phyloP scores from a whole-genome alignment of 2,113 vertebrate genomes.

The Alexandromys fortis region DNA sequence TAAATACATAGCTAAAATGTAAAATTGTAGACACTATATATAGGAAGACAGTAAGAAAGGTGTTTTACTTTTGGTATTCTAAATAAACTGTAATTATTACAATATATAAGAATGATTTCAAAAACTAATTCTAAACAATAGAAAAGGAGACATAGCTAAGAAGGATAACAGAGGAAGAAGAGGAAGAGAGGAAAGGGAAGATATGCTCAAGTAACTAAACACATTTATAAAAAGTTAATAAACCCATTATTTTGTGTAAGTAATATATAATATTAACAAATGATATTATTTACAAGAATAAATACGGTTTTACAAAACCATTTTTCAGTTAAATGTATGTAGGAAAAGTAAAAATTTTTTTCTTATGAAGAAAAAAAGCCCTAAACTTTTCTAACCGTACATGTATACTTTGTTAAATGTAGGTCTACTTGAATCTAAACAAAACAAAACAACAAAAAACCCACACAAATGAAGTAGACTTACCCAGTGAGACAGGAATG shows the following conservation, averaged over 20 bases:
- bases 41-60: slow-evolving; percentile 10
- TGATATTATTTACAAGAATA: background rate
- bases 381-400: background rate
- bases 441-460: background rate
- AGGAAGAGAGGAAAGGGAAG: background rate
- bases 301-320: background rate
- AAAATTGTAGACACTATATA: slow-evolving; percentile 28
- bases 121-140: background rate
- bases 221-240: background rate
- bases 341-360: background rate
- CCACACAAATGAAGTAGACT: slow-evolving; percentile 65
- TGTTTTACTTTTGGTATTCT: slow-evolving; percentile 40
- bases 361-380: background rate
- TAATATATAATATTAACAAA: background rate
- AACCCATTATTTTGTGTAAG: background rate
- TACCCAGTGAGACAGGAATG: slow-evolving; percentile 91
- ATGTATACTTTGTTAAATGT: slow-evolving; percentile 45
- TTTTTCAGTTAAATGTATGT: background rate
- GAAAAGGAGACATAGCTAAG: background rate
- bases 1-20: slow-evolving; percentile 30
- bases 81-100: slow-evolving; percentile 45
- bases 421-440: background rate
- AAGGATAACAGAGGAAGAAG: background rate
- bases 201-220: background rate
- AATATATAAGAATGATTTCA: slow-evolving; percentile 22